Base-by-base conservation (phyloP, 2,888 invertebrate species). In the Criorhina ranunculi region DNA sequence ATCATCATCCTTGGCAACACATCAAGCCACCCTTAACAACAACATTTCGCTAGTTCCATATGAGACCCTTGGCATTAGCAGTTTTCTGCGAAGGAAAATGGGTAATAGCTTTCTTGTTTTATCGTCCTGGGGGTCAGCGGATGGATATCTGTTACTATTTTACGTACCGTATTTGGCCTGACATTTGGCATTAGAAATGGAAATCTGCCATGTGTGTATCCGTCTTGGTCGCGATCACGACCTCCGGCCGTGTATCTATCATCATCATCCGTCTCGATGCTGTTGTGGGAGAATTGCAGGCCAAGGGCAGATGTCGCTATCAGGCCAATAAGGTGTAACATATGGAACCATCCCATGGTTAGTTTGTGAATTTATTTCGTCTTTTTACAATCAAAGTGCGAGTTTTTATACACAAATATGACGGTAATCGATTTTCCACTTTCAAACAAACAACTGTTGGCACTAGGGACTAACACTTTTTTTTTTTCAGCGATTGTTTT, bases 101-200 rank as follows among this genome's bases (percentile, higher is more conserved):
- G 35, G 40, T 42, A 62, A 64, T 35, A 35, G 8, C 33, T 11
- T 35, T 37, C 3, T 17, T 17, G 5, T 17, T 44, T n/a, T 1
- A 31, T 33, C 33, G 19, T 57, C 33, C 44, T 49, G 24, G 29
- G 57, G 35, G 37, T 51, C 40, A 64, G 33, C 11, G 49, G 29
- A 51, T 46, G 29, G 8, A 37, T 35, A 51, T 42, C 19, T 12
- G 53, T 70, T 66, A 31, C 17, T 64, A 19, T 67, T 37, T 35
- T 86, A 93, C 94, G 94, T 93, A 97, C 96, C 92, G 93, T 94
- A 89, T 95, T 93, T 29, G 97, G 96, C 89, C 93, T 94, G 66
- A 97, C 96, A 92, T 96, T 94, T 81, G 97, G 97, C 97, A 97
- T 97, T 19, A 96, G 92, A 88, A 97, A 93, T 75, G 95, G 93